Conservation (phyloP, 2,797 vertebrate species). For the Pantherophis vulpinus region DNA sequence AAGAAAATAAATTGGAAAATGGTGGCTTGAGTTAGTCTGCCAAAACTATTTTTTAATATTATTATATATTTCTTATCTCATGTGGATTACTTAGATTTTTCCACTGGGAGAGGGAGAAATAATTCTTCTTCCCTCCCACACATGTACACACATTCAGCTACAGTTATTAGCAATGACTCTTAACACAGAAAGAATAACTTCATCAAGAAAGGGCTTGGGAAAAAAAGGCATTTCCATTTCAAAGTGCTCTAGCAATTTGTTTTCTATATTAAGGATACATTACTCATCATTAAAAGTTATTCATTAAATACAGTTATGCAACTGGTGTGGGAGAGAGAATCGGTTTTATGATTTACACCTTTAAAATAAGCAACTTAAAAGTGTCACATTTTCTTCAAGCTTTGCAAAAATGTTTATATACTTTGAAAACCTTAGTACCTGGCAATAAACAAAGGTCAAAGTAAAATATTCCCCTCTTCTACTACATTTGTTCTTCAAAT, state of each 20-base stretch:
- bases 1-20: neutral
- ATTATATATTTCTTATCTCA: neutral
- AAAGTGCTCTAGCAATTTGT: conserved; percentile 22
- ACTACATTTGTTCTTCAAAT: neutral
- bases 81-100: neutral
- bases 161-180: neutral
- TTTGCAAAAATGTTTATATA: neutral
- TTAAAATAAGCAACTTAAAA: neutral
- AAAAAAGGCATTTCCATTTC: conserved; percentile 13
- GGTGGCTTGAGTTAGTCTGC: neutral
- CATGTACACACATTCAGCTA: neutral
- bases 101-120: neutral
- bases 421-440: neutral
- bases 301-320: conserved; percentile 38
- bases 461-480: neutral
- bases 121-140: neutral
- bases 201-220: neutral
- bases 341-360: conserved; percentile 20
- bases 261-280: conserved; percentile 39
- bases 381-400: neutral
- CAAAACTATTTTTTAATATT: neutral
- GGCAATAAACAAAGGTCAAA: neutral
- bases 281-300: conserved; percentile 40
- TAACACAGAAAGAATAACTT: neutral
- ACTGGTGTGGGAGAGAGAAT: neutral